Percentiles rank a stretch among this genome's conserved stretches.
These are phyloP conservation scores for Caradrina kadenii DNA, from an alignment of 2,888 invertebrate species.

Conservation along the genomic window DNA sequence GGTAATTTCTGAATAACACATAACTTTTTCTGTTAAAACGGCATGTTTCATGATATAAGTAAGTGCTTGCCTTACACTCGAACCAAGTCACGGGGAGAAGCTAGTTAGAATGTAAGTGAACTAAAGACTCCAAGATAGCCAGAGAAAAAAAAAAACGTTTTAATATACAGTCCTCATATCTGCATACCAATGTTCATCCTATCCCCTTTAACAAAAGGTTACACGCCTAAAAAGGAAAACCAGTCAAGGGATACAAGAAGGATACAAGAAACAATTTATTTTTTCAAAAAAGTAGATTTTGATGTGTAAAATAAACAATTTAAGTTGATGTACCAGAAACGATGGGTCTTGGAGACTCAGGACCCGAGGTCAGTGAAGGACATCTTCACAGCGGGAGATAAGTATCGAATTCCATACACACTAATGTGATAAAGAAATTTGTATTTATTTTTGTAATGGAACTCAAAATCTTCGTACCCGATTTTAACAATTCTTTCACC, in stretches of 20 bases:
- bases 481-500: too few species aligned
- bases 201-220: conserved; percentile 11
- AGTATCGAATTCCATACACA: too few species aligned
- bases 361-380: conserved; percentile 54
- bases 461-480: too few species aligned
- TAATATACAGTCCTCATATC: conserved; percentile 9
- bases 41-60: too few species aligned
- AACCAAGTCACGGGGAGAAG: too few species aligned
- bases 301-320: conserved; percentile 47
- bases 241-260: conserved; percentile 17
- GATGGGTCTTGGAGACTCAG: conserved; percentile 27
- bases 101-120: too few species aligned
- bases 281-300: conserved; percentile 19
- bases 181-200: conserved; percentile 16
- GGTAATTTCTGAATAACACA: too few species aligned
- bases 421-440: too few species aligned
- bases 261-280: conserved; percentile 20
- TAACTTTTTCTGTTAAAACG: too few species aligned
- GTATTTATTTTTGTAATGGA: too few species aligned
- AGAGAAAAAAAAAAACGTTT: background rate
- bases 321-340: conserved; percentile 32
- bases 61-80: too few species aligned
- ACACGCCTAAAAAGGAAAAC: conserved; percentile 36
- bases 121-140: too few species aligned
- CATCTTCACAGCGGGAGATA: conserved; percentile 51